Evolutionary conservation across 2,797 vertebrate genomes (phyloP).

Genomic region (Mallotus villosus): DNA sequence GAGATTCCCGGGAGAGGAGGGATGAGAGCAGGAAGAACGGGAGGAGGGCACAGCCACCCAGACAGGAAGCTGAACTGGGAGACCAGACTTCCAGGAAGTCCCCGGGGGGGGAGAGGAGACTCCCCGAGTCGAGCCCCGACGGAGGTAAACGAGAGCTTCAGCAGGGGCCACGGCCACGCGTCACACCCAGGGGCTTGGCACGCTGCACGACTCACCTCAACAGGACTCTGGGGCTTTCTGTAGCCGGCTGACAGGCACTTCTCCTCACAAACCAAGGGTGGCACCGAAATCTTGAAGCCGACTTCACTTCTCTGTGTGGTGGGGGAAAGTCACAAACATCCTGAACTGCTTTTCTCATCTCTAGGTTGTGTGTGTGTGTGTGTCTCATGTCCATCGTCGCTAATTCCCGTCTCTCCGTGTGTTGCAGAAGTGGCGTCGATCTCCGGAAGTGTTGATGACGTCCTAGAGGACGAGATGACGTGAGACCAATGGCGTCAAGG

Average conservation of each 20-base stretch:
- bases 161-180: background rate
- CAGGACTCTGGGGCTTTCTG: background rate
- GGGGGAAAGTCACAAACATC: too few relatives aligned
- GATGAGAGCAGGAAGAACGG: background rate
- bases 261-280: background rate
- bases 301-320: too few relatives aligned
- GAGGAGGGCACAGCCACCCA: background rate
- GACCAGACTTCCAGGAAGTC: background rate
- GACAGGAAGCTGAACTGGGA: background rate
- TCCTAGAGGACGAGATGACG: constrained; percentile 69
- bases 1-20: background rate
- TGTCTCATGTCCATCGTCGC: background rate
- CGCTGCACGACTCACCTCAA: background rate
- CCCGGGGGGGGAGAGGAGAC: background rate
- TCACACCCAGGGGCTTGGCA: background rate
- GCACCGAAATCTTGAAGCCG: background rate
- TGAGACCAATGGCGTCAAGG: constrained; percentile 61
- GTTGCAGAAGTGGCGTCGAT: constrained; percentile 76
- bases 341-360: too few relatives aligned
- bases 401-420: background rate
- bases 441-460: constrained; percentile 78
- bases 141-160: constrained; percentile 1
- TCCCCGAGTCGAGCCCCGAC: too few relatives aligned
- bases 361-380: background rate
- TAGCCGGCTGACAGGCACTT: background rate